Conservation (phyloP, 2,797 vertebrate genomes). For the Mallotus villosus region DNA sequence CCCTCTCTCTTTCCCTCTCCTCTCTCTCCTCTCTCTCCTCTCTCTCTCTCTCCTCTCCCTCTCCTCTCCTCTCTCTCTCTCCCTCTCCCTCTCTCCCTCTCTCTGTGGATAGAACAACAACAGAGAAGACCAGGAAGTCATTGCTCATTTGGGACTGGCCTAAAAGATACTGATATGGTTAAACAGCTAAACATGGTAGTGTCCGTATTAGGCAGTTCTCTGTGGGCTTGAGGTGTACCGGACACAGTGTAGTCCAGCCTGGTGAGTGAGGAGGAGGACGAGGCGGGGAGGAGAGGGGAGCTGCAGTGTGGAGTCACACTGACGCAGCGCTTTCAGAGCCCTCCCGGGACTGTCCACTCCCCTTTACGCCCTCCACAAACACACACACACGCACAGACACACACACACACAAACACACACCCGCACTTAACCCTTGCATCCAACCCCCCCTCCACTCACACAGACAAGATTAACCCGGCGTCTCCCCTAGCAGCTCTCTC, state of each 20-base stretch:
- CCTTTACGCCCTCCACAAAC: constrained; percentile 32
- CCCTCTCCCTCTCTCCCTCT: neutral
- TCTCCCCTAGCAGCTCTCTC: neutral
- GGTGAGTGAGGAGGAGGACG: constrained; percentile 20
- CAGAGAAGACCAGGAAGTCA: no score
- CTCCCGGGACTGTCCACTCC: constrained; percentile 34
- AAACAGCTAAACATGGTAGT: no score
- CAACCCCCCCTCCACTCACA: constrained; percentile 20
- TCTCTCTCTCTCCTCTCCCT: neutral
- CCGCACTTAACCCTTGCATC: no score
- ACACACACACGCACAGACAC: neutral
- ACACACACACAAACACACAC: neutral
- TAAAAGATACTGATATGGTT: no score
- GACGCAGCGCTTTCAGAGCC: constrained; percentile 53
- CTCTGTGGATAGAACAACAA: no score
- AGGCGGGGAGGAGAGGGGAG: constrained; percentile 9
- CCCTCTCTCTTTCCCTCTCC: neutral
- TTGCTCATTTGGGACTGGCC: no score
- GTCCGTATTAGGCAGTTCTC: no score
- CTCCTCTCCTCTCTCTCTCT: neutral
- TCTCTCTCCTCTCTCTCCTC: constrained; percentile 3
- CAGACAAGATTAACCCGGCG: constrained; percentile 16
- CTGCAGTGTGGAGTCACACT: constrained; percentile 56
- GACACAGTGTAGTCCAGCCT: neutral
- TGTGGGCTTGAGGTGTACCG: neutral